These are phyloP conservation scores for Penaeus japonicus DNA, from an alignment of 1,140 invertebrate genomes.

Conservation along the genomic window DNA sequence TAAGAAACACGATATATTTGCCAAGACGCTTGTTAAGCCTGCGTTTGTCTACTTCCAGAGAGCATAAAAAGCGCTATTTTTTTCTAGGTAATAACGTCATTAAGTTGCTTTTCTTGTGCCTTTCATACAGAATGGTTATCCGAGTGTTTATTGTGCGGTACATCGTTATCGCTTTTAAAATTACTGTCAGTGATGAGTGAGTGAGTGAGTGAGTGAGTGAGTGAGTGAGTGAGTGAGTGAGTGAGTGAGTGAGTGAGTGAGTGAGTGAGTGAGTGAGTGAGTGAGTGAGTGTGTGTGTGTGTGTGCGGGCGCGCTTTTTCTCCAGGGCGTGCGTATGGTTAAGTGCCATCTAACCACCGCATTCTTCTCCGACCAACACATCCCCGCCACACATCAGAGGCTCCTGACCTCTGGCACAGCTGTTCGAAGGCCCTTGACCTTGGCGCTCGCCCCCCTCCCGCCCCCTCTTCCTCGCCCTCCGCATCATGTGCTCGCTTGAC, in stretches of 20 bases:
- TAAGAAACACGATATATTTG: too few species aligned
- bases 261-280: neutral
- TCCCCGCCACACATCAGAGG: neutral
- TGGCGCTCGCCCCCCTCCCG: neutral
- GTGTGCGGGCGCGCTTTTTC: neutral
- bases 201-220: neutral
- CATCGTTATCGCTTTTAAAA: neutral
- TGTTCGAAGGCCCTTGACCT: constrained; percentile 7
- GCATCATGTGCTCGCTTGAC: too few species aligned
- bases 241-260: neutral
- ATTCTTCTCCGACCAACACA: neutral
- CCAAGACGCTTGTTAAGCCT: too few species aligned
- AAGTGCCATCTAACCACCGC: too few species aligned
- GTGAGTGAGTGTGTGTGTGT: constrained; percentile 7
- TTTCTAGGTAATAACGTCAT: too few species aligned
- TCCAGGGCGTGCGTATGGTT: too few species aligned
- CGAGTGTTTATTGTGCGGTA: too few species aligned
- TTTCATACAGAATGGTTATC: too few species aligned
- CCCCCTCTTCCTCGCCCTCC: too few species aligned
- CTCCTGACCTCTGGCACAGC: constrained; percentile 14
- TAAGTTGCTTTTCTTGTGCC: too few species aligned
- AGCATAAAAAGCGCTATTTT: too few species aligned
- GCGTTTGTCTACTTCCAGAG: too few species aligned
- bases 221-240: neutral
- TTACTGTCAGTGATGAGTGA: neutral